These are phyloP conservation scores for Pogonocichla stellata DNA, from an alignment of 2,113 vertebrate species.

Conservation along the genomic window DNA sequence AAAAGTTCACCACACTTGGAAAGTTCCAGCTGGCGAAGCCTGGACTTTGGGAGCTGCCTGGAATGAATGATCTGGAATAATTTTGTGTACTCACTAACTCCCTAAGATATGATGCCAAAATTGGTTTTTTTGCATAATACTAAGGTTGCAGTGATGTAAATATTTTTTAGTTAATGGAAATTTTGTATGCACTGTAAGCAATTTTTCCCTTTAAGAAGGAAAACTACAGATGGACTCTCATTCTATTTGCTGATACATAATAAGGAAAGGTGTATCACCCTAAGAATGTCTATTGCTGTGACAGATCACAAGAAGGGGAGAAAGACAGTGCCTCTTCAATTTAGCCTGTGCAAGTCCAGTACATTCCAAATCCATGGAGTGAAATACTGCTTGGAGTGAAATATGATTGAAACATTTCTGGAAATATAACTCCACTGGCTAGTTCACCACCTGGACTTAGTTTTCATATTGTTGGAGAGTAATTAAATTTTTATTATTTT, in stretches of 20 bases:
- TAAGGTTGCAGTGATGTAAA: constrained; percentile 12
- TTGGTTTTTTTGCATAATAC: background rate
- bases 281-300: constrained; percentile 57
- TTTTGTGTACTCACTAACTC: background rate
- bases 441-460: constrained; percentile 73
- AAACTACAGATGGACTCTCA: background rate
- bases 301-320: constrained; percentile 55
- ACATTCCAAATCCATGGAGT: constrained; percentile 28
- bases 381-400: constrained; percentile 41
- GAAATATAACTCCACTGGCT: constrained; percentile 31
- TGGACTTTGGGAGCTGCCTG: background rate
- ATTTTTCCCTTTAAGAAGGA: constrained; percentile 23
- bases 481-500: constrained; percentile 79
- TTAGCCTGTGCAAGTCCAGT: constrained; percentile 40
- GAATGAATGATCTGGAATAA: constrained; percentile 5
- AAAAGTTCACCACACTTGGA: background rate
- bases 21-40: background rate
- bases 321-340: constrained; percentile 62
- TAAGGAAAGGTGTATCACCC: constrained; percentile 55
- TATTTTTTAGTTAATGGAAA: constrained; percentile 36
- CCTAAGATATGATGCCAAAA: background rate
- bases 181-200: background rate
- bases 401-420: constrained; percentile 43
- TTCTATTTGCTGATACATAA: constrained; percentile 39
- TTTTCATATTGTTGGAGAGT: constrained; percentile 71